Conservation (phyloP, 2,797 vertebrate genomes). For the Liasis olivaceus region DNA sequence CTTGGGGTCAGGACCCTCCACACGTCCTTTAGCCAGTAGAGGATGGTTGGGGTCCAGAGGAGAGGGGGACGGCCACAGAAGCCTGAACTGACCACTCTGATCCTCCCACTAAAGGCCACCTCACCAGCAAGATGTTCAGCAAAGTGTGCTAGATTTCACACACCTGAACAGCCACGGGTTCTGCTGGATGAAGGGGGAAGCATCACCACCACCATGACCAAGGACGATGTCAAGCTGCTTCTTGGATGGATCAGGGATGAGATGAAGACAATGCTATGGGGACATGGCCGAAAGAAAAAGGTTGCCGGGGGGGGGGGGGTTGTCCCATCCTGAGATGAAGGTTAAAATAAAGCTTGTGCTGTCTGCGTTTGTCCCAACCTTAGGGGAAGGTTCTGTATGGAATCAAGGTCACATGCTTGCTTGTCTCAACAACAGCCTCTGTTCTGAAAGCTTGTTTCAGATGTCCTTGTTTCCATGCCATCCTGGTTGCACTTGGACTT, state of each 20-base stretch:
- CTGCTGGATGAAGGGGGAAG: background rate
- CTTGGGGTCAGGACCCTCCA: background rate
- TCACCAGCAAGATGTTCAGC: background rate
- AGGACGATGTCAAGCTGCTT: background rate
- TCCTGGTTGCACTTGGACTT: background rate
- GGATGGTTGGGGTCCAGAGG: background rate
- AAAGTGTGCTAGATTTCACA: background rate
- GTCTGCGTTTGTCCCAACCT: background rate
- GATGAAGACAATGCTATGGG: background rate
- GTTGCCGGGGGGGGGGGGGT: background rate
- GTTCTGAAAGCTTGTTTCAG: background rate
- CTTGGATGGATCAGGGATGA: background rate
- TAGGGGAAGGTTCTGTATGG: background rate
- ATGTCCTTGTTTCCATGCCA: background rate
- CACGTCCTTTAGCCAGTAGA: background rate
- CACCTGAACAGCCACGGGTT: background rate
- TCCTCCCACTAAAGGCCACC: background rate
- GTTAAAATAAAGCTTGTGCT: too few species aligned
- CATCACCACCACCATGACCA: background rate
- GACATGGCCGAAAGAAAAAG: background rate
- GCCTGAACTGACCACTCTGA: background rate
- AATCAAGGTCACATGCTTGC: background rate
- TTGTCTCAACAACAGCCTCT: background rate
- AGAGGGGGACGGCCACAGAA: background rate
- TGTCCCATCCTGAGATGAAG: background rate